Base-by-base conservation (phyloP, 2,888 invertebrate species). In the Ochlodes sylvanus region DNA sequence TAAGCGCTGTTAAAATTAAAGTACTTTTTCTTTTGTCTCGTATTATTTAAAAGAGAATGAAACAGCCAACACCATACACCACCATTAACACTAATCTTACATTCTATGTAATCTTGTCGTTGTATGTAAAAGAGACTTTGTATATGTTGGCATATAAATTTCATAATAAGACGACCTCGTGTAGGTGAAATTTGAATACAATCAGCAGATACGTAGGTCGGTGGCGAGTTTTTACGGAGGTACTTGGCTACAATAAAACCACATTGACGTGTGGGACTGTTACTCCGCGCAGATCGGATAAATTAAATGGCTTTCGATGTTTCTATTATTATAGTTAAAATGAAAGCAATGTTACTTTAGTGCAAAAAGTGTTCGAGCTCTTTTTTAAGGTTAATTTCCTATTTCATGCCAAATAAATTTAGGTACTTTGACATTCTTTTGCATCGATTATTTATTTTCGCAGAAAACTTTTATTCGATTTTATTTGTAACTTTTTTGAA, bases 151-250 rank as follows among this genome's bases (percentile, higher is more conserved):
- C 47, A 65, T n/a, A 2, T 38, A n/a, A n/a, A 42, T 57, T 57
- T 57, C 50, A 15, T 66, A 60, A 60, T 41, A 44, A n/a, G 32
- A 9, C 44, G 32, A 52, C 14, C 19, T 19, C n/a, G 71, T 75
- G 72, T 77, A 75, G 72, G 75, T 75, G 79, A 81, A 79, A 83
- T 83, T 83, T 81, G 79, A 82, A 83, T 81, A 84, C 81, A 82
- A 80, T 80, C 78, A 79, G 74, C 77, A 74, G 70, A 66, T 63
- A 62, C 42, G 68, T 68, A 63, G 69, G 69, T 34, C 38, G 60
- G 63, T 67, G 56, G 52, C 27, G 42, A 71, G 66, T 61, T 67
- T 69, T 69, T n/a, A 69, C 61, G 69, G 69, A 69, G 58, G 68
- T 58, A 71, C 63, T 61, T 72, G 62, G 72, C 73, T 74, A 58